Conservation (phyloP, 2,888 invertebrate genomes). For the Macrosiphum euphorbiae region DNA sequence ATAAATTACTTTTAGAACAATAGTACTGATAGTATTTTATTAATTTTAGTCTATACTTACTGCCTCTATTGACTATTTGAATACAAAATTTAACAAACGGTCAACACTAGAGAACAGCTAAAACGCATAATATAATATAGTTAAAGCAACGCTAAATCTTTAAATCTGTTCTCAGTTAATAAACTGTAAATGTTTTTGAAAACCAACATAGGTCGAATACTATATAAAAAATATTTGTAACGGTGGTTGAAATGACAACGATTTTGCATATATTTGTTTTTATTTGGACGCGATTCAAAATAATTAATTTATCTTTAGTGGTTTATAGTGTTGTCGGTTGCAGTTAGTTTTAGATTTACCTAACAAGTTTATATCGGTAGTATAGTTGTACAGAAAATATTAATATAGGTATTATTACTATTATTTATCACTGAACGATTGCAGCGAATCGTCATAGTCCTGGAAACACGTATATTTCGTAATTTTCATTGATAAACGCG, state of each 20-base stretch:
- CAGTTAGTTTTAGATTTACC: neutral
- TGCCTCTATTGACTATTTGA: neutral
- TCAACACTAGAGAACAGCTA: neutral
- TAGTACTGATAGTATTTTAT: neutral
- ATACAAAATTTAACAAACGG: neutral
- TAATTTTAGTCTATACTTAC: neutral
- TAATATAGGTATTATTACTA: neutral
- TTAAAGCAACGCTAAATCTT: neutral
- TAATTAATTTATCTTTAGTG: neutral
- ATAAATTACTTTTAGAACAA: neutral
- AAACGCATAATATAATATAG: neutral
- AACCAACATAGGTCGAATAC: neutral
- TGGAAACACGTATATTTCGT: neutral
- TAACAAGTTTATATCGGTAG: neutral
- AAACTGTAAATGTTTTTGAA: neutral
- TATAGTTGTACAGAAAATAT: neutral
- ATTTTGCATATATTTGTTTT: slow-evolving; percentile 15
- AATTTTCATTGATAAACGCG: neutral
- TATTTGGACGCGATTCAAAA: neutral
- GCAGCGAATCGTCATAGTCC: neutral
- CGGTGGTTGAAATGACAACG: neutral
- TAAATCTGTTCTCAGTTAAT: neutral
- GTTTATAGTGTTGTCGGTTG: neutral
- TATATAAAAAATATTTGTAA: neutral
- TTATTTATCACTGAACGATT: neutral